Base-by-base conservation (phyloP, 1,140 invertebrate species). In the Augochlora pura region DNA sequence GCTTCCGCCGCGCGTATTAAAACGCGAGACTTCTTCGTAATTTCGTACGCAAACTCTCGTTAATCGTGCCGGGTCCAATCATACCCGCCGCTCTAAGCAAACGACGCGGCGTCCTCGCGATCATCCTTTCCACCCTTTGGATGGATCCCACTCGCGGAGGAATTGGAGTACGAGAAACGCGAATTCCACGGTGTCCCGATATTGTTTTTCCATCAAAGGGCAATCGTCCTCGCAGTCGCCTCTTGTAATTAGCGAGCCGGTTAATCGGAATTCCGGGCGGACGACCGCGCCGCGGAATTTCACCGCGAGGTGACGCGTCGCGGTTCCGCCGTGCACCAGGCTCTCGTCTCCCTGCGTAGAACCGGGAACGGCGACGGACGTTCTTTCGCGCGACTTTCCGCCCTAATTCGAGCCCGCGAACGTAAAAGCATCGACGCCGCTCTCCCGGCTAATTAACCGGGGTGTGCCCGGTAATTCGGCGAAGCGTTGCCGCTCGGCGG, bases 301-400 rank as follows among this genome's bases (percentile, higher is more conserved):
- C 32, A 10, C 21, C 21, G 21, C 12, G 9, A n/a, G n/a, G n/a
- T n/a, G n/a, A n/a, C n/a, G n/a, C n/a, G n/a, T n/a, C n/a, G n/a
- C n/a, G n/a, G n/a, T n/a, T n/a, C n/a, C n/a, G n/a, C n/a, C n/a
- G n/a, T n/a, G n/a, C n/a, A n/a, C n/a, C n/a, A n/a, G n/a, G n/a
- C n/a, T n/a, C n/a, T n/a, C n/a, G n/a, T n/a, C n/a, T 10, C 16
- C 0, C n/a, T 8, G 14, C 14, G 9, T 9, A 46, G 32, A 75
- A 39, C 21, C 14, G n/a, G 62, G 23, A 54, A 39, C 65, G 46
- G 46, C 65, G 46, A 46, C 52, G 60, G 21, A 64, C 46, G 46
- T 57, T 27, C 46, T 42, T 75, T 75, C 38, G 32, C 12, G 16
- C 63, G 71, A 74, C 63, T 75, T 66, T 75, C 72, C 49, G 72